These are phyloP conservation scores for Pelosia muscerda DNA, from an alignment of 2,888 invertebrate species.

Conservation along the genomic window DNA sequence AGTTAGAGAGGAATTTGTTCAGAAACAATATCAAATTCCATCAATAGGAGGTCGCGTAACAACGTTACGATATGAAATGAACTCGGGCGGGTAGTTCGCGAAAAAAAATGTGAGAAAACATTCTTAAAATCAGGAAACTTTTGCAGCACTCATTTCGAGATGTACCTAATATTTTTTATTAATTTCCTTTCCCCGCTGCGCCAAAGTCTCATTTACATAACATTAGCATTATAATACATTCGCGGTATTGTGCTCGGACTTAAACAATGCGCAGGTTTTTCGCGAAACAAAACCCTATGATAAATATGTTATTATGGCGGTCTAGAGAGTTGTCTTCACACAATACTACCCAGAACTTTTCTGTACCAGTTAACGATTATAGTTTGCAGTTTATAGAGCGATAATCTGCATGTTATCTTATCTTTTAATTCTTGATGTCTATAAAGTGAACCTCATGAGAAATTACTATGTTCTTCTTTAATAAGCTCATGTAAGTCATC, in stretches of 20 bases:
- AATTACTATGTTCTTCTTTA: no score
- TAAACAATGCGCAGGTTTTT: slow-evolving; percentile 45
- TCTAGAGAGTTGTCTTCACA: slow-evolving; percentile 35
- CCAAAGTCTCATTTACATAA: slow-evolving; percentile 60
- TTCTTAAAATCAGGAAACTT: slow-evolving; percentile 38
- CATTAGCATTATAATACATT: slow-evolving; percentile 69
- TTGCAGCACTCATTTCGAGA: slow-evolving; percentile 33
- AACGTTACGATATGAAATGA: slow-evolving; percentile 42
- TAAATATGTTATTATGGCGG: slow-evolving; percentile 51
- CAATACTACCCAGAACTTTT: slow-evolving; percentile 41
- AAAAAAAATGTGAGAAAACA: slow-evolving; percentile 31
- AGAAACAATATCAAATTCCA: slow-evolving; percentile 47
- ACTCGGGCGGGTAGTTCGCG: slow-evolving; percentile 39
- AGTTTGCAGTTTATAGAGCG: not conserved
- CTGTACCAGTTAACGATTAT: slow-evolving; percentile 8
- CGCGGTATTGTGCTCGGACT: slow-evolving; percentile 42
- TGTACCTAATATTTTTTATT: slow-evolving; percentile 54
- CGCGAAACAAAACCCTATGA: slow-evolving; percentile 47
- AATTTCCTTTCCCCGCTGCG: slow-evolving; percentile 46
- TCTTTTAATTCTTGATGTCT: no score
- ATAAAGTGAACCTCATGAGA: no score
- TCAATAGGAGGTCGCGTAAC: slow-evolving; percentile 44
- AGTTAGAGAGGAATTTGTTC: slow-evolving; percentile 30
- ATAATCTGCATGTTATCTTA: no score
- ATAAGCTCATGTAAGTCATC: no score